A percentile compares a stretch with the other conserved stretches of the same genome.
Evolutionary conservation across 2,113 vertebrate species (phyloP).

Genomic region (Pterocles orientalis): DNA sequence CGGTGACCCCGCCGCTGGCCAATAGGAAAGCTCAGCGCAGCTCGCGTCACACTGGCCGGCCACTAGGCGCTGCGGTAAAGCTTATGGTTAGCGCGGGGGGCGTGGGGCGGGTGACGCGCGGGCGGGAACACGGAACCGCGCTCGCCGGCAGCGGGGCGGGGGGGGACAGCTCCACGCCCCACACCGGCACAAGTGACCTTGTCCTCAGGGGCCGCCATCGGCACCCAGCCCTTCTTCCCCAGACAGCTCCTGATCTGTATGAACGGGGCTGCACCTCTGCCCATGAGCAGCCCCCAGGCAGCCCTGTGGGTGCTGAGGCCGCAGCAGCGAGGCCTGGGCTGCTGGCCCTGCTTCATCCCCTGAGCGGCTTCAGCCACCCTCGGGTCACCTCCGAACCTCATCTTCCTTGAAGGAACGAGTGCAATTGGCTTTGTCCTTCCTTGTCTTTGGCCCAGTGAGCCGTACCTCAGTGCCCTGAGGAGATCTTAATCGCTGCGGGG

Average conservation of each 20-base stretch:
- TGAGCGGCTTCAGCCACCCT: not conserved
- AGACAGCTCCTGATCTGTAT: fast-evolving
- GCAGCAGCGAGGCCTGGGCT: not conserved
- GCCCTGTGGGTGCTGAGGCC: fast-evolving
- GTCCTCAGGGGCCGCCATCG: fast-evolving
- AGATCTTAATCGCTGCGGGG: fast-evolving
- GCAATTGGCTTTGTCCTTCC: not conserved
- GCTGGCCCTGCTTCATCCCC: not conserved
- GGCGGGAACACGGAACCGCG: not conserved
- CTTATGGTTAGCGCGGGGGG: not conserved
- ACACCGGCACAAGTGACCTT: fast-evolving
- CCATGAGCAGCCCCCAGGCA: fast-evolving
- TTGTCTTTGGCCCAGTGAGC: not conserved
- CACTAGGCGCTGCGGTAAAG: not conserved
- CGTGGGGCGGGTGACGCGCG: fast-evolving
- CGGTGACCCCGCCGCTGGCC: not conserved
- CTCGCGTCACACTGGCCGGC: not conserved
- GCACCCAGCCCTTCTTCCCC: not conserved
- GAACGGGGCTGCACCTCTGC: not conserved
- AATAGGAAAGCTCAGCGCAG: not conserved
- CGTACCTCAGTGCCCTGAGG: fast-evolving
- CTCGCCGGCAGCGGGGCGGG: too few relatives aligned
- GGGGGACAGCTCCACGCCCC: not conserved
- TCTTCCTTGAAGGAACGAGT: not conserved
- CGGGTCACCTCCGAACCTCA: not conserved